Conservation (phyloP, 2,113 vertebrate species). For the Nannospalax galili region DNA sequence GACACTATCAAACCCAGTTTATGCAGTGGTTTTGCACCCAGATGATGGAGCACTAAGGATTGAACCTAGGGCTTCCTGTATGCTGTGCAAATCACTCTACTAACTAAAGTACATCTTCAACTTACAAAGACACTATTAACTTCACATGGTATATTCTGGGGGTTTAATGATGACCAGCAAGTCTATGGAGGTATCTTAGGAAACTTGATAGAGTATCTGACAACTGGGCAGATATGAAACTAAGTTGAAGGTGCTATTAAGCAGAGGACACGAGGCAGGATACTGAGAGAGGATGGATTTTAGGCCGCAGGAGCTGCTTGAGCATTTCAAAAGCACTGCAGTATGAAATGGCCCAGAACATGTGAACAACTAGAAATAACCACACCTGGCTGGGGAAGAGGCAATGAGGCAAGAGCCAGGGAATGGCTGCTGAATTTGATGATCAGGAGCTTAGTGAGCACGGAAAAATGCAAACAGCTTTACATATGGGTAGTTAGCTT, state of each 20-base stretch:
- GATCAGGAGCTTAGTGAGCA: background rate
- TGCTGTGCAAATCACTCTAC: background rate
- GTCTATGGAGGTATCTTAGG: background rate
- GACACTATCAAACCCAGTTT: background rate
- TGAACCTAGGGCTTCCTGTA: background rate
- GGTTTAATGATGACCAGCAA: background rate
- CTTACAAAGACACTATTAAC: background rate
- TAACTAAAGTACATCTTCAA: no score
- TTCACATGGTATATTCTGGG: background rate
- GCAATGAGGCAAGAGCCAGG: background rate
- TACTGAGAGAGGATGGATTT: background rate
- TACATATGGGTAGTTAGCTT: background rate
- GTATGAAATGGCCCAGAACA: background rate
- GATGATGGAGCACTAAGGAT: no score
- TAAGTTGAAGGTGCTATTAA: background rate
- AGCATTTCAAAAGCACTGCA: no score
- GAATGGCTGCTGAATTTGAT: background rate
- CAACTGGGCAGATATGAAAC: background rate
- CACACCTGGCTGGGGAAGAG: background rate
- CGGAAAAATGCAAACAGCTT: background rate
- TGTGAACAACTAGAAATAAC: background rate
- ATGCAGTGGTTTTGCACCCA: background rate
- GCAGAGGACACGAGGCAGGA: background rate
- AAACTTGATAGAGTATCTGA: background rate
- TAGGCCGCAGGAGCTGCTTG: background rate